Evolutionary conservation across 2,113 vertebrate genomes (phyloP).

Genomic region (Cochlearius cochlearius): DNA sequence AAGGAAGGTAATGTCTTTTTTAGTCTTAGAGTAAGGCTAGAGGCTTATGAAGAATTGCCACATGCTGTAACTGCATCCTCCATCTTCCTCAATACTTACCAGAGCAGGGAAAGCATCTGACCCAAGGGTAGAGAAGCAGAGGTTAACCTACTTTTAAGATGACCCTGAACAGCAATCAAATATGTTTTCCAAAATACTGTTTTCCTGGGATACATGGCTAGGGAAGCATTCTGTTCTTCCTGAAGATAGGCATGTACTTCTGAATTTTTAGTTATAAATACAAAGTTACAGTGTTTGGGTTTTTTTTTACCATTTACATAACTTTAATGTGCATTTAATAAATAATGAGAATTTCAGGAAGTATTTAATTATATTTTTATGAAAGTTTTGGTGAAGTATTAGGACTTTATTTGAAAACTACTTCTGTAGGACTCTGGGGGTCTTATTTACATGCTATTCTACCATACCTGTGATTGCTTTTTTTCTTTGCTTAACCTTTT

Average conservation of each 20-base stretch:
- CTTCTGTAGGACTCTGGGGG: neutral
- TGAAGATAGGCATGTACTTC: neutral
- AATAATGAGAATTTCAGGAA: neutral
- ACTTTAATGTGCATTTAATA: neutral
- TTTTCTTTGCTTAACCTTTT: neutral
- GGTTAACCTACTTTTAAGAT: neutral
- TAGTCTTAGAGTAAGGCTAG: neutral
- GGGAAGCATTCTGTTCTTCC: neutral
- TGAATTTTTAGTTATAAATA: neutral
- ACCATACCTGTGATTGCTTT: neutral
- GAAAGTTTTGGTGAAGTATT: neutral
- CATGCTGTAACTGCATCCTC: neutral
- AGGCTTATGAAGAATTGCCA: neutral
- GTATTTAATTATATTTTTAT: neutral
- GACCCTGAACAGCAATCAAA: neutral
- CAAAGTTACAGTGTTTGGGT: neutral
- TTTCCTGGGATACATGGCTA: neutral
- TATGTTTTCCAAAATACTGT: neutral
- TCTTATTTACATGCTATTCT: neutral
- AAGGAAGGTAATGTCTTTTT: neutral
- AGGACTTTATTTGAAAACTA: neutral
- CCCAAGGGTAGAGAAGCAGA: neutral
- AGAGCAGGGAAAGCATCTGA: neutral
- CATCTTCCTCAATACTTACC: neutral
- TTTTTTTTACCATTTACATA: neutral